A percentile compares a stretch with the other conserved stretches of the same genome.
These are phyloP conservation scores for Villa cingulata DNA, from an alignment of 2,888 invertebrate species.

Conservation along the genomic window DNA sequence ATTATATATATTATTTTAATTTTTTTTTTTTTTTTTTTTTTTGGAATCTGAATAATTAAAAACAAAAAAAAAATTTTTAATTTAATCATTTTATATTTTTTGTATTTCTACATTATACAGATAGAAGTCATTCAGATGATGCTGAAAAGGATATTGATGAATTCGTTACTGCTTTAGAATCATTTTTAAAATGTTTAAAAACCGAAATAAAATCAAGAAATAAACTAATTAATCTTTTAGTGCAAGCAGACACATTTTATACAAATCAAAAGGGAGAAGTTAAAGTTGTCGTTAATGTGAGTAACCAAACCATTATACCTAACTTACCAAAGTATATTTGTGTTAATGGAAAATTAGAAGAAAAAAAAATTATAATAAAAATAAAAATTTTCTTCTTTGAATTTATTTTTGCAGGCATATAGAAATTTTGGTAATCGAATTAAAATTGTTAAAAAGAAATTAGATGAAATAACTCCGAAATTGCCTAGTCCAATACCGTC, in stretches of 20 bases:
- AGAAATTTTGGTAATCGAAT: conserved; percentile 85
- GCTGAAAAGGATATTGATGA: conserved; percentile 77
- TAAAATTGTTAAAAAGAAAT: conserved; percentile 67
- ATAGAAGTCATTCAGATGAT: conserved; percentile 73
- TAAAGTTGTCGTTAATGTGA: conserved; percentile 88
- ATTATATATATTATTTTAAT: too few relatives aligned
- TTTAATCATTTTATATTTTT: too few relatives aligned
- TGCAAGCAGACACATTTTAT: conserved; percentile 74
- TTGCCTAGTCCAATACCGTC: conserved; percentile 50
- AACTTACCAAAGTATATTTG: too few relatives aligned
- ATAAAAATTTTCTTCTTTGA: neutral
- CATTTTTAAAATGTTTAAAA: conserved; percentile 65
- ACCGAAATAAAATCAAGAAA: conserved; percentile 70
- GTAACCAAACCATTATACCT: too few relatives aligned
- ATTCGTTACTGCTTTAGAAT: conserved; percentile 63
- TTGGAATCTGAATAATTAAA: too few relatives aligned
- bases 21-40: too few relatives aligned
- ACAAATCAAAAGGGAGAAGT: conserved; percentile 86
- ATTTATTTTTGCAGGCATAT: conserved; percentile 56
- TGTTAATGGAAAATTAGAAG: too few relatives aligned
- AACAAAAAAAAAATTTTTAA: neutral
- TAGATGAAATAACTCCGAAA: conserved; percentile 65
- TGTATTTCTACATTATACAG: conserved; percentile 39
- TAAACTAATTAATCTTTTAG: conserved; percentile 60
- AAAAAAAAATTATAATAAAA: neutral